phyloP scores from a whole-genome alignment of 2,113 vertebrate genomes.

The Hydrolagus affinis region DNA sequence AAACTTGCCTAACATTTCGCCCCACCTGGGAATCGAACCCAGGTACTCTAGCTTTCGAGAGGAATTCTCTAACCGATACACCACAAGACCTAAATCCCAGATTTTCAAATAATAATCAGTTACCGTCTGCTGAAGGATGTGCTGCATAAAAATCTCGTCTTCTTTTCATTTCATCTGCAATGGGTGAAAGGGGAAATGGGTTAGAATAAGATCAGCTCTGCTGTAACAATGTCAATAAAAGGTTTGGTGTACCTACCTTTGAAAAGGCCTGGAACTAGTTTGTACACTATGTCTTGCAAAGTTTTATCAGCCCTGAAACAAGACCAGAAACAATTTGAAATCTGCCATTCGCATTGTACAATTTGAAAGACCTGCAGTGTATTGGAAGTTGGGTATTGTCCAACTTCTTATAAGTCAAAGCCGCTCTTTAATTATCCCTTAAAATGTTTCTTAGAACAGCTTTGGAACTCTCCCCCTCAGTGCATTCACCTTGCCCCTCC shows the following conservation, averaged over 20 bases:
- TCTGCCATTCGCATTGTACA: no score
- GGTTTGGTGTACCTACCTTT: conserved; percentile 62
- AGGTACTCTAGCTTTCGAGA: no score
- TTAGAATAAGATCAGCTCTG: not conserved
- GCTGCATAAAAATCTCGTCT: conserved; percentile 79
- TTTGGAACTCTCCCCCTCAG: no score
- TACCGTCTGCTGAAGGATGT: conserved; percentile 63
- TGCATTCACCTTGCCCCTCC: no score
- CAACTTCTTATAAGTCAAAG: no score
- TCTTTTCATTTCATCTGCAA: conserved; percentile 84
- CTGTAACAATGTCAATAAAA: not conserved
- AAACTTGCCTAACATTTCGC: no score
- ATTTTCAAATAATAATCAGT: conserved; percentile 34
- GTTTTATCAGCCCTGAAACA: conserved; percentile 78
- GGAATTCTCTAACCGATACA: no score
- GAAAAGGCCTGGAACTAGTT: conserved; percentile 84
- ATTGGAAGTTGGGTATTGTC: no score
- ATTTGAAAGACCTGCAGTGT: no score
- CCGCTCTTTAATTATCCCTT: no score
- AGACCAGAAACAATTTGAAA: not conserved
- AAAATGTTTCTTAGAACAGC: no score
- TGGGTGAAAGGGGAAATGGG: conserved; percentile 22
- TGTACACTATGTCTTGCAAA: conserved; percentile 89
- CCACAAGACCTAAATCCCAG: not conserved
- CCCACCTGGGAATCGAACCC: no score